Conservation (phyloP, 1,140 invertebrate genomes). For the Drosophila repleta region DNA sequence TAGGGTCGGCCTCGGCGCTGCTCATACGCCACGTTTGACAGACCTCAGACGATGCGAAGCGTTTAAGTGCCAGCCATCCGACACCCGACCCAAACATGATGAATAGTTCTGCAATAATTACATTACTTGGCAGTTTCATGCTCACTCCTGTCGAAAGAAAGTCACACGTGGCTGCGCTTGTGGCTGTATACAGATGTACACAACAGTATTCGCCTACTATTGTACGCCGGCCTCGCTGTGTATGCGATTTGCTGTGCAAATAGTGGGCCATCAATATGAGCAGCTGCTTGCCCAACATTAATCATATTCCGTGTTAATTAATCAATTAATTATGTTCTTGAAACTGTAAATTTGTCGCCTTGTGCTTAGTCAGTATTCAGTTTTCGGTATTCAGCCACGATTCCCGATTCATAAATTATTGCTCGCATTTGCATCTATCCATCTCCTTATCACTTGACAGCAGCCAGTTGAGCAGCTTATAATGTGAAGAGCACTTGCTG, state of each 20-base stretch:
- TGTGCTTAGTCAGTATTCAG: slow-evolving; percentile 14
- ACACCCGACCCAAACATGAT: slow-evolving; percentile 72
- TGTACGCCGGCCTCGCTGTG: not conserved
- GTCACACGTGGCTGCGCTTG: slow-evolving; percentile 69
- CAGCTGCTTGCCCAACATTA: slow-evolving; percentile 48
- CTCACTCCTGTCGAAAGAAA: slow-evolving; percentile 52
- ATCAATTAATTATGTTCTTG: slow-evolving; percentile 75
- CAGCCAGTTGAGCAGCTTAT: not conserved
- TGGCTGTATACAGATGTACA: not conserved
- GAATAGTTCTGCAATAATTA: slow-evolving; percentile 80
- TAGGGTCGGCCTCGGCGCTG: slow-evolving; percentile 18
- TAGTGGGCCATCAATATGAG: slow-evolving; percentile 32
- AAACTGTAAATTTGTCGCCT: slow-evolving; percentile 70
- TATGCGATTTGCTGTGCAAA: slow-evolving; percentile 30
- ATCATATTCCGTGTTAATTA: slow-evolving; percentile 74
- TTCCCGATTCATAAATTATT: slow-evolving; percentile 53
- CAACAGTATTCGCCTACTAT: not conserved
- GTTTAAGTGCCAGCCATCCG: slow-evolving; percentile 56
- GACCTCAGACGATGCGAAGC: slow-evolving; percentile 37
- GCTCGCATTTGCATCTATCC: not conserved
- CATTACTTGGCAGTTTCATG: slow-evolving; percentile 75
- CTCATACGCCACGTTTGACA: slow-evolving; percentile 51
- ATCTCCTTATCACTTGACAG: not conserved
- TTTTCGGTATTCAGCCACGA: not conserved
- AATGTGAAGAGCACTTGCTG: not conserved